Conservation (phyloP, 2,113 vertebrate species). For the Turnix velox region DNA sequence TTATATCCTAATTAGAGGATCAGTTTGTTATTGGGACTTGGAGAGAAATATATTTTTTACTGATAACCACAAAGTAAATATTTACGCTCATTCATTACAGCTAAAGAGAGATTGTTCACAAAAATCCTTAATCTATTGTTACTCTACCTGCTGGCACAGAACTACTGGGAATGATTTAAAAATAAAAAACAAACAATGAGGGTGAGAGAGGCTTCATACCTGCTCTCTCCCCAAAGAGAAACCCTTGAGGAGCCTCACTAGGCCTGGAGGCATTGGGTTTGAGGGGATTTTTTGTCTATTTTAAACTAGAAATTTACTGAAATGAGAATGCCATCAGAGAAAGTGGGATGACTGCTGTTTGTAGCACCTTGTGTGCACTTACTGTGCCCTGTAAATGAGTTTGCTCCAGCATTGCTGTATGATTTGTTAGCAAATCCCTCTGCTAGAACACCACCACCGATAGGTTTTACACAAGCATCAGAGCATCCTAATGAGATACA, state of each 20-base stretch:
- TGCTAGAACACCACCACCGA: no score
- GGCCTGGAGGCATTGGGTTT: no score
- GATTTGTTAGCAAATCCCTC: neutral
- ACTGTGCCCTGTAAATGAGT: neutral
- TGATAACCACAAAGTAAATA: conserved; percentile 71
- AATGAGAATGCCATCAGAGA: neutral
- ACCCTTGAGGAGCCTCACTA: no score
- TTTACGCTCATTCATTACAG: conserved; percentile 60
- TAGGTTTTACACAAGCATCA: neutral
- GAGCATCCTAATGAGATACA: neutral
- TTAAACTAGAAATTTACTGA: neutral
- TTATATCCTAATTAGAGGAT: conserved; percentile 65
- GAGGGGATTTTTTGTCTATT: no score
- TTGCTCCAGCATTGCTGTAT: neutral
- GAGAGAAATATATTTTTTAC: conserved; percentile 63
- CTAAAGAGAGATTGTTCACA: conserved; percentile 39
- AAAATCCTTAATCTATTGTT: neutral
- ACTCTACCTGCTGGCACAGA: neutral
- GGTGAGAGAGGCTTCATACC: neutral
- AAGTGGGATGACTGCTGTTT: neutral
- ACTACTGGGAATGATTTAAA: neutral
- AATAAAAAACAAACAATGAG: neutral
- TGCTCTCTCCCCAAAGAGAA: neutral
- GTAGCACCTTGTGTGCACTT: neutral
- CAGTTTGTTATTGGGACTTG: conserved; percentile 46